These are phyloP conservation scores for Potorous gilbertii DNA, from an alignment of 2,797 vertebrate genomes.

Conservation along the genomic window DNA sequence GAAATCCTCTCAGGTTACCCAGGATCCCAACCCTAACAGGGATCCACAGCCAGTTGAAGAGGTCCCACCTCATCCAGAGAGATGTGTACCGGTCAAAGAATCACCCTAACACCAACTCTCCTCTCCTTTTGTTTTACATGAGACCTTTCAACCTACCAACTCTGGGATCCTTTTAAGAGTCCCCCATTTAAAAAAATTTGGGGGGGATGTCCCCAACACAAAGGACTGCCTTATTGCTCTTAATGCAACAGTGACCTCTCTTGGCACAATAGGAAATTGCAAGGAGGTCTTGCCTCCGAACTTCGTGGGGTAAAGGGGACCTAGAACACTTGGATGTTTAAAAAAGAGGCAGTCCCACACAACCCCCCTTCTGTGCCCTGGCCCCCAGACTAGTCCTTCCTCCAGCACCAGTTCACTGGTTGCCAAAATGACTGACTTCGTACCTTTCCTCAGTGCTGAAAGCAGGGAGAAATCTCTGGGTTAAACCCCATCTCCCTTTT, in stretches of 20 bases:
- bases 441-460: neutral
- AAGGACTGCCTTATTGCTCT: neutral
- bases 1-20: neutral
- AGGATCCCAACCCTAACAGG: rapidly evolving
- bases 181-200: neutral
- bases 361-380: neutral
- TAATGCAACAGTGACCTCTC: conserved; percentile 18
- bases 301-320: neutral
- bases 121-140: neutral
- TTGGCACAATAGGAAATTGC: neutral
- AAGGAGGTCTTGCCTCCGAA: neutral
- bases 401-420: neutral
- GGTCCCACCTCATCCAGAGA: rapidly evolving
- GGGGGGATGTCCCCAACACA: neutral
- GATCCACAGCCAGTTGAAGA: rapidly evolving
- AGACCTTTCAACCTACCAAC: neutral
- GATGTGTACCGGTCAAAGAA: rapidly evolving
- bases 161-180: neutral
- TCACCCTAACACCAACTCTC: rapidly evolving
- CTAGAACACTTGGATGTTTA: neutral
- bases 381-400: neutral
- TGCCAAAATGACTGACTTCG: neutral
- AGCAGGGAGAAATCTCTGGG: neutral
- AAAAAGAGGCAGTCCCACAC: neutral
- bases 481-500: neutral